These are phyloP conservation scores for Pomatostomus ruficeps DNA, from an alignment of 2,113 vertebrate species.

Conservation along the genomic window DNA sequence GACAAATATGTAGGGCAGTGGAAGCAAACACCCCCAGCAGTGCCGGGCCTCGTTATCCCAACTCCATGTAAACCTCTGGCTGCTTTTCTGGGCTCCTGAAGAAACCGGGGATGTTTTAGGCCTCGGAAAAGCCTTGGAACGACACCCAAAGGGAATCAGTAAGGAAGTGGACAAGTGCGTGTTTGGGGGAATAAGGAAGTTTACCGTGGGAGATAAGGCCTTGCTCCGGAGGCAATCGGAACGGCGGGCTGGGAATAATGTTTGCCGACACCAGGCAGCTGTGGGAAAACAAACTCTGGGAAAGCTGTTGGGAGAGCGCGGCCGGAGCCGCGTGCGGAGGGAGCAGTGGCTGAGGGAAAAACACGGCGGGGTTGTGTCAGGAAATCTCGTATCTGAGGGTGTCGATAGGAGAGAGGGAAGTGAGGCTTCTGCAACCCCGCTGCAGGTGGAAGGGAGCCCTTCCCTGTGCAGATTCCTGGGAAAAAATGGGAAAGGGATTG, in stretches of 20 bases:
- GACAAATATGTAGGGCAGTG: background rate
- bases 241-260: background rate
- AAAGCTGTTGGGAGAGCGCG: background rate
- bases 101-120: background rate
- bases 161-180: background rate
- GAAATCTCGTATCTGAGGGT: background rate
- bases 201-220: background rate
- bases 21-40: background rate
- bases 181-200: background rate
- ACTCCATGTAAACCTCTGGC: background rate
- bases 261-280: background rate
- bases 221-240: background rate
- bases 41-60: background rate
- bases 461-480: background rate
- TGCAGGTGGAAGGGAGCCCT: accelerated
- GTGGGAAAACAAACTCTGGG: background rate
- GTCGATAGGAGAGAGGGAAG: background rate
- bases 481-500: background rate
- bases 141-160: background rate
- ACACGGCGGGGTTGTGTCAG: background rate
- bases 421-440: accelerated
- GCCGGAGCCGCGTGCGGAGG: background rate
- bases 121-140: background rate
- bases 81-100: background rate
- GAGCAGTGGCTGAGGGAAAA: background rate